phyloP scores from a whole-genome alignment of 37 sponge, comb jelly and placozoan genomes.

The Crambe crambe region DNA sequence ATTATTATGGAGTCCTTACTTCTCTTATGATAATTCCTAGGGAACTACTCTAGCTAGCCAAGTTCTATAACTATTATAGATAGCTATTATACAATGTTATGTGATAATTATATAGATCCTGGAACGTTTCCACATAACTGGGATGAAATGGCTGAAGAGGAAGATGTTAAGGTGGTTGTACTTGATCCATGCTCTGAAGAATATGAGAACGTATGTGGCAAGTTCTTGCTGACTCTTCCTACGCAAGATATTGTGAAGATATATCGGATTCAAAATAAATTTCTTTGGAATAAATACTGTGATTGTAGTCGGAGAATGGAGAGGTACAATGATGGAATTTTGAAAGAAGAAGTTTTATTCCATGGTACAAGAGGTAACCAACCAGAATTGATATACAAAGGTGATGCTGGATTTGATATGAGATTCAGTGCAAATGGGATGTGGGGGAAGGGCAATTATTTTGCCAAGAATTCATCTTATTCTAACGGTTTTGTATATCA shows the following conservation, averaged over 20 bases:
- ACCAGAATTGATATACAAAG: conserved; percentile 49
- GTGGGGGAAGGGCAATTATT: conserved; percentile 77
- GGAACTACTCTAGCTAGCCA: too few species aligned
- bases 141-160: conserved; percentile 29
- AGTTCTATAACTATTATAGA: too few species aligned
- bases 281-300: conserved; percentile 54
- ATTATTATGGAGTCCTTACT: too few species aligned
- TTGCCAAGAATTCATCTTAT: conserved; percentile 67
- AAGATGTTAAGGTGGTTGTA: neutral
- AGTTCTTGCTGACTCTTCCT: conserved; percentile 37
- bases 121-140: conserved; percentile 52
- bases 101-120: too few species aligned
- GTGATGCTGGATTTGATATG: conserved; percentile 65
- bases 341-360: conserved; percentile 32
- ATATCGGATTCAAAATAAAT: conserved; percentile 61
- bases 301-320: conserved; percentile 23
- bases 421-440: conserved; percentile 37
- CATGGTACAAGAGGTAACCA: conserved; percentile 53
- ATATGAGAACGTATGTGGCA: conserved; percentile 1
- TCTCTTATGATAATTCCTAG: too few species aligned
- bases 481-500: conserved; percentile 48
- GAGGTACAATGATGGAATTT: neutral
- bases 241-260: conserved; percentile 16
- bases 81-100: too few species aligned
- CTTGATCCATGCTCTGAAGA: conserved; percentile 22